A percentile compares a stretch with the other conserved stretches of the same genome.
These are phyloP conservation scores for Gorsachius goisagi DNA, from an alignment of 2,113 vertebrate species.

Conservation along the genomic window DNA sequence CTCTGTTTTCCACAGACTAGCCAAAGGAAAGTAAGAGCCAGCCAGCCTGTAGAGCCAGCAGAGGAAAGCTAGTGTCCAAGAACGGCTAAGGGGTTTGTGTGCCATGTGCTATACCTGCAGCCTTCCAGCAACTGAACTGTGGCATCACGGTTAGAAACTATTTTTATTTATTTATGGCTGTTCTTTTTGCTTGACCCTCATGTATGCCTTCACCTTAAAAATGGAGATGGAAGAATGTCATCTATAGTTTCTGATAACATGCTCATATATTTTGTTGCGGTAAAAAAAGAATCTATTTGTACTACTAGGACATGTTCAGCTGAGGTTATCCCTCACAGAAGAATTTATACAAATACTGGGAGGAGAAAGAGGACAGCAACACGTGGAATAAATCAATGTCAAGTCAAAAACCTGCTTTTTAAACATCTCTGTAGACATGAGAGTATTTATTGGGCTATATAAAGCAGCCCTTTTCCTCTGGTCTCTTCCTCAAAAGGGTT, in stretches of 20 bases:
- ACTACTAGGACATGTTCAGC: not conserved
- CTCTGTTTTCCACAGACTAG: conserved; percentile 11
- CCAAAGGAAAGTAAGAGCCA: not conserved
- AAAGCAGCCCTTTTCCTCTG: not conserved
- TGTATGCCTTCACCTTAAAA: not conserved
- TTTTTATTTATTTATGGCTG: not conserved
- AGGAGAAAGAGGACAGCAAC: not conserved
- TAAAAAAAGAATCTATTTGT: not conserved
- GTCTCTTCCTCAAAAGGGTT: not conserved
- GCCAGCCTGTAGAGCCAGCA: not conserved
- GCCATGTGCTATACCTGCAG: not conserved
- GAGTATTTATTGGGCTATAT: not conserved
- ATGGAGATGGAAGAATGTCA: not conserved
- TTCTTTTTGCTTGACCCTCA: not conserved
- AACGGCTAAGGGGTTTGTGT: not conserved
- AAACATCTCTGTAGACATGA: not conserved
- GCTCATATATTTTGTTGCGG: not conserved
- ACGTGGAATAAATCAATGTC: not conserved
- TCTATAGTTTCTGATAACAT: not conserved
- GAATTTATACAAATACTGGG: not conserved
- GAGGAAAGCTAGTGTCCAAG: not conserved
- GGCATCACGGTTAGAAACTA: fast-evolving
- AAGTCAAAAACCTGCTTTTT: not conserved
- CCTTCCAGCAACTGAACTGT: not conserved
- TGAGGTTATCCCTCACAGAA: not conserved